Percentiles rank a stretch among this genome's conserved stretches.
phyloP scores from a whole-genome alignment of 2,888 invertebrate species.

The Holacanthella duospinosa region DNA sequence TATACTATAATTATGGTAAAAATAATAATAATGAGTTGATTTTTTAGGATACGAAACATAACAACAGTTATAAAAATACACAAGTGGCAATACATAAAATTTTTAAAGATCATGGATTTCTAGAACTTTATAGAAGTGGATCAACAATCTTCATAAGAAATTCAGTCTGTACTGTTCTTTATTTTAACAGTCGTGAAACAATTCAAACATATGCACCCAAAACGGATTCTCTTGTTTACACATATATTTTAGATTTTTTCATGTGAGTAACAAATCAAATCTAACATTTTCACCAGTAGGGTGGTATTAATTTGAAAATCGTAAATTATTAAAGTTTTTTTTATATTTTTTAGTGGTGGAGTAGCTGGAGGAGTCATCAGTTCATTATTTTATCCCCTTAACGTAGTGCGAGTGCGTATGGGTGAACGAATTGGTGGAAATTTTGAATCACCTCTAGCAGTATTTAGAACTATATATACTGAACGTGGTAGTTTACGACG shows the following conservation, averaged over 20 bases:
- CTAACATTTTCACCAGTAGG: no score
- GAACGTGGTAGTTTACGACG: conserved; percentile 65
- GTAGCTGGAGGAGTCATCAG: conserved; percentile 85
- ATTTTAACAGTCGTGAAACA: conserved; percentile 84
- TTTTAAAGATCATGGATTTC: conserved; percentile 57
- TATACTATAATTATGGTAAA: conserved; percentile 33
- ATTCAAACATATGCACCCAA: conserved; percentile 47
- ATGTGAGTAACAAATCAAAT: conserved; percentile 27
- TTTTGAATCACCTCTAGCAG: conserved; percentile 54
- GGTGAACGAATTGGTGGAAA: conserved; percentile 77
- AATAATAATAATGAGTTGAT: conserved; percentile 1
- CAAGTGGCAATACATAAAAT: conserved; percentile 61
- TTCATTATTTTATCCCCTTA: conserved; percentile 88
- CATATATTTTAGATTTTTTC: conserved; percentile 50
- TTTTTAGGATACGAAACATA: conserved; percentile 47
- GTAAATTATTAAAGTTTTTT: no score
- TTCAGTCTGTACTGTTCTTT: conserved; percentile 84
- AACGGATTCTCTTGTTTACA: conserved; percentile 42
- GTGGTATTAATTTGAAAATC: background rate
- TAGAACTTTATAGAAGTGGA: conserved; percentile 85
- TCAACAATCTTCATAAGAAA: conserved; percentile 80
- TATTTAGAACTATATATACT: conserved; percentile 59
- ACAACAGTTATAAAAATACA: conserved; percentile 74
- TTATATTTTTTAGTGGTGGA: conserved; percentile 73
- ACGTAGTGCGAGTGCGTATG: conserved; percentile 92